These are phyloP conservation scores for Heliconius erato DNA, from an alignment of 2,888 invertebrate genomes.

Conservation along the genomic window DNA sequence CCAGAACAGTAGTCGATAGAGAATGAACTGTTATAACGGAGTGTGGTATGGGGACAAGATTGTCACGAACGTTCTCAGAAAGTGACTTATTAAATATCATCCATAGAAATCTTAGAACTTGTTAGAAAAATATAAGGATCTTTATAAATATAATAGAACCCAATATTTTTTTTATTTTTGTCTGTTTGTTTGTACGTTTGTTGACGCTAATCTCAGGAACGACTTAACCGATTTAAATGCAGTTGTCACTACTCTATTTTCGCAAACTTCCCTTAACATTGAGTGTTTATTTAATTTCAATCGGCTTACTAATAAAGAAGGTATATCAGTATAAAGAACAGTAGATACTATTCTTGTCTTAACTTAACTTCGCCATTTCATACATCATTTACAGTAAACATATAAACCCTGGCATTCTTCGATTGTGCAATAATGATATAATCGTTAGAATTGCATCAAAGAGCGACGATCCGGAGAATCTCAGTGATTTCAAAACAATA, in stretches of 20 bases:
- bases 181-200: no score
- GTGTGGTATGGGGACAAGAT: conserved; percentile 12
- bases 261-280: no score
- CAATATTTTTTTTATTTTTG: no score
- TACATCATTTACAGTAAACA: neutral
- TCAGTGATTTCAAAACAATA: neutral
- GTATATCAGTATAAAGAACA: no score
- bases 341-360: neutral
- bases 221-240: no score
- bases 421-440: neutral
- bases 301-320: no score
- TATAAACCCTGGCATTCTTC: neutral
- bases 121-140: no score
- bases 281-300: no score
- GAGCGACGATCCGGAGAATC: neutral
- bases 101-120: neutral
- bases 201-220: no score
- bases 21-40: conserved; percentile 30
- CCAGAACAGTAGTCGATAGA: conserved; percentile 4
- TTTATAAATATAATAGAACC: no score
- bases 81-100: conserved; percentile 17
- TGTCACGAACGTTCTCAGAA: conserved; percentile 7
- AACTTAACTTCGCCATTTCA: neutral
- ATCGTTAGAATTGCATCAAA: neutral
- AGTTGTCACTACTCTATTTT: no score